Base-by-base conservation (phyloP, 2,113 vertebrate species). In the Lasiurus borealis region DNA sequence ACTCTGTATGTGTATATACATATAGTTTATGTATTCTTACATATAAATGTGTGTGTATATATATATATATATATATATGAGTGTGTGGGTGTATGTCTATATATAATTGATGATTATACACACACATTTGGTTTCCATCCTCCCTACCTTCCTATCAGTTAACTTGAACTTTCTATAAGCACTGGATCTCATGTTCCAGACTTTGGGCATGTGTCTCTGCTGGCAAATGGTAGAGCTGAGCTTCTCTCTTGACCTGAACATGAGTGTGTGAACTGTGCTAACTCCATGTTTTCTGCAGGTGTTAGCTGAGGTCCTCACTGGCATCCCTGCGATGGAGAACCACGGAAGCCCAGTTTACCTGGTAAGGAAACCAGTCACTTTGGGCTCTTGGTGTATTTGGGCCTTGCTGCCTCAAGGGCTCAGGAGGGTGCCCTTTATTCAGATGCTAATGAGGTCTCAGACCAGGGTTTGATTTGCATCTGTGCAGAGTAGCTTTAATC, bases 251-350 rank as follows among this genome's bases (percentile, higher is more conserved):
- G 78, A 78, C 25, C 29, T n/a, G 10, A 59, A 14, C 12, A 1
- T 19, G 16, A 54, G 15, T 31, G 14, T 72, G 14, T 36, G 40
- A 89, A 36, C 52, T 0, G 0, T 54, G 93, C 89, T 92, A 9
- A 95, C 88, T 81, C 84, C 57, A 27, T 85, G 13, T 69, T 64
- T 62, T 89, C 88, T 62, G 31, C 88, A 99, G 98, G 98, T 99
- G 23, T 95, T 99, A 90, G 98, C 98, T 12, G 98, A 99, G 95
- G 93, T 98, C 31, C 82, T 99, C 92, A 98, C 98, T 0, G 98
- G 98, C 64, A 89, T 98, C 16, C 98, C 98, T 52, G 98, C 98
- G 0, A 64, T 98, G 94, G 98, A 99, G 95, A 98, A 97, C 50
- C 62, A 78, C 87, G 98, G 98, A 48, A 93, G 97, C 7, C 98